Evolutionary conservation across 2,797 vertebrate species (phyloP).

Genomic region (Clarias laeviceps): DNA sequence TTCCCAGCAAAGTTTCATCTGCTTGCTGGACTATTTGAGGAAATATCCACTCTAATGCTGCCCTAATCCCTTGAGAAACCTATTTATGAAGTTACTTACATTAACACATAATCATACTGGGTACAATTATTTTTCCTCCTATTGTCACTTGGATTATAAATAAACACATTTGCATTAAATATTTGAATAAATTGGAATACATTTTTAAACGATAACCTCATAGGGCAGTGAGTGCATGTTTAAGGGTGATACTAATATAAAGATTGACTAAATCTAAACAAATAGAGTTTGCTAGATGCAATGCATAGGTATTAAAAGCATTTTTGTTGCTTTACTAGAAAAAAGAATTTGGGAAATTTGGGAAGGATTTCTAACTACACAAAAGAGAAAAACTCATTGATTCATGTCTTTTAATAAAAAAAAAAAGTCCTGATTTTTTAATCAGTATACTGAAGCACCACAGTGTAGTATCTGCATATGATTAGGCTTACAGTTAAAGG

Average conservation of each 20-base stretch:
- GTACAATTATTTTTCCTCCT: not conserved
- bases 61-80: not conserved
- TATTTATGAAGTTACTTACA: not conserved
- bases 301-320: not conserved
- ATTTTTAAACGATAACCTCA: not conserved
- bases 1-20: conserved; percentile 13
- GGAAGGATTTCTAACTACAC: not conserved
- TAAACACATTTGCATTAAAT: not conserved
- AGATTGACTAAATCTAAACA: not conserved
- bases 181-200: not conserved
- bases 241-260: no score
- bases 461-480: not conserved
- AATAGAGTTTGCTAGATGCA: not conserved
- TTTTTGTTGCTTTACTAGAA: not conserved
- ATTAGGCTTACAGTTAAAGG: not conserved
- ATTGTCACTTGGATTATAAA: not conserved
- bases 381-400: not conserved
- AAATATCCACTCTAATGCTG: conserved; percentile 12
- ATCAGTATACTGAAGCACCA: not conserved
- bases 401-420: not conserved
- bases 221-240: not conserved
- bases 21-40: conserved; percentile 13
- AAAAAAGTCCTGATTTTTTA: not conserved
- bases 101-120: not conserved
- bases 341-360: not conserved